Conservation (phyloP, 2,888 invertebrate genomes). For the Tachina grossa region DNA sequence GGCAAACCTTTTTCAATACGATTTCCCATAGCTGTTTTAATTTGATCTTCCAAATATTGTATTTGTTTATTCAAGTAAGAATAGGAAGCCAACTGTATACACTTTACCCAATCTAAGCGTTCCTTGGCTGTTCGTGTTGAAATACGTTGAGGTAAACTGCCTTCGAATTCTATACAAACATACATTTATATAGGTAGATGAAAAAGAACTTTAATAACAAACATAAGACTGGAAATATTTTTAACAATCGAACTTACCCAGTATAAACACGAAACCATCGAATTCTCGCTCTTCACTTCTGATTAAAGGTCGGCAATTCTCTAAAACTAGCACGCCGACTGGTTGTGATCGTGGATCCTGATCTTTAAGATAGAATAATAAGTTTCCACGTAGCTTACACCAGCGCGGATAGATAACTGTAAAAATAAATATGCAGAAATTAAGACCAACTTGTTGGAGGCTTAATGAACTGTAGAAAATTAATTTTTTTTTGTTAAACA, state of each 20-base stretch:
- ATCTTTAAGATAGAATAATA: slow-evolving; percentile 96
- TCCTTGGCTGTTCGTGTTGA: slow-evolving; percentile 91
- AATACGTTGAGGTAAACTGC: slow-evolving; percentile 91
- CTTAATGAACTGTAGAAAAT: neutral
- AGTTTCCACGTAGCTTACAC: slow-evolving; percentile 95
- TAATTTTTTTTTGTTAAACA: no score
- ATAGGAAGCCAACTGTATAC: slow-evolving; percentile 92
- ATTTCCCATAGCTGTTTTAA: slow-evolving; percentile 81
- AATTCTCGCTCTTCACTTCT: slow-evolving; percentile 85
- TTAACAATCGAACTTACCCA: slow-evolving; percentile 85
- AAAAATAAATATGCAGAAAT: slow-evolving; percentile 72
- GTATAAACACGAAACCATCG: slow-evolving; percentile 91
- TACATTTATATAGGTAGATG: neutral
- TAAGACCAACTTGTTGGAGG: neutral
- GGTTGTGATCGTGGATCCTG: slow-evolving; percentile 95
- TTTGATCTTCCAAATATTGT: slow-evolving; percentile 84
- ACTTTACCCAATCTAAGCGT: slow-evolving; percentile 92
- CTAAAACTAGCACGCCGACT: slow-evolving; percentile 93
- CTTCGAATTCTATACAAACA: slow-evolving; percentile 88
- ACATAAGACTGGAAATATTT: neutral
- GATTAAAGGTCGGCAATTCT: slow-evolving; percentile 91
- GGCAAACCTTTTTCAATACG: slow-evolving; percentile 84
- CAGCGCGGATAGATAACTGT: slow-evolving; percentile 91
- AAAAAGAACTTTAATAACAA: neutral
- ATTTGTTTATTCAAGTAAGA: slow-evolving; percentile 91